Evolutionary conservation across 1,140 invertebrate genomes (phyloP), one percentile per base, ranked within the genome.

Genomic region (Drosophila truncata): DNA sequence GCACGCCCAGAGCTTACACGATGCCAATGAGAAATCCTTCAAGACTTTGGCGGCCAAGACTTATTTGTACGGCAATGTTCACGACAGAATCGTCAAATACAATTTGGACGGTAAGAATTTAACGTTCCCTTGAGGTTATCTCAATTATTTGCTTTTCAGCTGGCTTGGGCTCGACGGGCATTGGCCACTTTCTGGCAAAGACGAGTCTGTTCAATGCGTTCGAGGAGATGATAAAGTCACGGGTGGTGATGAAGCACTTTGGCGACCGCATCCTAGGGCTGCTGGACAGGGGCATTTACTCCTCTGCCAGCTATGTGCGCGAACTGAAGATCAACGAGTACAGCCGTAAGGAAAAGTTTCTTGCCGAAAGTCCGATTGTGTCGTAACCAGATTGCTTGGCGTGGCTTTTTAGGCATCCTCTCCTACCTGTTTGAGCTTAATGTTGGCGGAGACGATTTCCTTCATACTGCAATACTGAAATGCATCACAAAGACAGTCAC

Each of bases 271-370:
- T 85, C 18, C 27, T 90, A 2, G 73, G 72, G 13, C 33, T 90
- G n/a, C 46, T 90, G 16, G 82, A 80, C 16, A 74, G 86, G 49
- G 86, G 85, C 13, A 79, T 90, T 31, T 90, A 73, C 23, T 18
- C 74, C 0, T 91, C 85, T 1, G 31, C 66, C 39, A 79, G 13
- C 42, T 85, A 90, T 49, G 62, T 82, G 10, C 50, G 52, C 7
- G 61, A 90, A 6, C 27, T 90, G 11, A 91, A 85, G 58, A 80
- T 91, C 27, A 91, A 63, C 42, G 85, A 90, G 73, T 90, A 74
- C 55, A 90, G 86, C 27, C 75, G 85, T 90, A 85, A 31, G 85
- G 50, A 16, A 35, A 16, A 14, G 0, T 7, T 35, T 4, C 0
- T 35, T 46, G 13, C 0, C 27, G n/a, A 13, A 18, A 16, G 7